Percentiles rank a stretch among this genome's conserved stretches.
phyloP scores from a whole-genome alignment of 2,113 vertebrate genomes.

The Aspiorhynchus laticeps region DNA sequence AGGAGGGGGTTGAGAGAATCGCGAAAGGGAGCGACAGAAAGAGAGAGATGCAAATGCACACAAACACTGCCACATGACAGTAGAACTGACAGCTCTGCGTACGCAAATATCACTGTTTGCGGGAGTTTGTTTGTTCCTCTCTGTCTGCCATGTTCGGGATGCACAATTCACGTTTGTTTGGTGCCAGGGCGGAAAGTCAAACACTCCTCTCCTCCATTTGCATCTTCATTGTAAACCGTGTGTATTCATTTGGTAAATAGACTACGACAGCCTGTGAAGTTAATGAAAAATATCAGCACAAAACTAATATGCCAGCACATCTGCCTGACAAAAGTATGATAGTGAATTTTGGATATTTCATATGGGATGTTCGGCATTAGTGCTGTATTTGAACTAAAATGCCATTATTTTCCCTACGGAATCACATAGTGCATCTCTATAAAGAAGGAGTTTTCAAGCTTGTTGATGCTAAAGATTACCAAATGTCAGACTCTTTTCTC shows the following conservation, averaged over 20 bases:
- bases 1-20: not conserved
- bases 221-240: slow-evolving; percentile 16
- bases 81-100: slow-evolving; percentile 2
- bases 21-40: not conserved
- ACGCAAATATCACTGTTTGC: slow-evolving; percentile 26
- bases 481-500: not conserved
- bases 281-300: slow-evolving; percentile 41
- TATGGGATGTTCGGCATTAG: not conserved
- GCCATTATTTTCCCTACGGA: not conserved
- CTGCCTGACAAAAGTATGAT: slow-evolving; percentile 34
- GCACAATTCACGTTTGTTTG: slow-evolving; percentile 32
- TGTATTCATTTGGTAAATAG: slow-evolving; percentile 37
- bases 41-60: slow-evolving; percentile 8
- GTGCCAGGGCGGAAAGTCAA: slow-evolving; percentile 39
- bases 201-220: slow-evolving; percentile 26
- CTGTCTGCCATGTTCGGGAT: slow-evolving; percentile 18
- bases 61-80: slow-evolving; percentile 6
- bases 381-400: not conserved
- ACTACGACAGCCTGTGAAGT: slow-evolving; percentile 17
- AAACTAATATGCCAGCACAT: slow-evolving; percentile 10
- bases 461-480: not conserved
- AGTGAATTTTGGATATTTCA: not conserved
- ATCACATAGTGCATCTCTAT: not conserved
- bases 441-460: not conserved
- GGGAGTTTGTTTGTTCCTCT: not conserved